A percentile compares a stretch with the other conserved stretches of the same genome.
Conservation (phyloP, 2,888 invertebrate species). For the Crossocerus cetratus region DNA sequence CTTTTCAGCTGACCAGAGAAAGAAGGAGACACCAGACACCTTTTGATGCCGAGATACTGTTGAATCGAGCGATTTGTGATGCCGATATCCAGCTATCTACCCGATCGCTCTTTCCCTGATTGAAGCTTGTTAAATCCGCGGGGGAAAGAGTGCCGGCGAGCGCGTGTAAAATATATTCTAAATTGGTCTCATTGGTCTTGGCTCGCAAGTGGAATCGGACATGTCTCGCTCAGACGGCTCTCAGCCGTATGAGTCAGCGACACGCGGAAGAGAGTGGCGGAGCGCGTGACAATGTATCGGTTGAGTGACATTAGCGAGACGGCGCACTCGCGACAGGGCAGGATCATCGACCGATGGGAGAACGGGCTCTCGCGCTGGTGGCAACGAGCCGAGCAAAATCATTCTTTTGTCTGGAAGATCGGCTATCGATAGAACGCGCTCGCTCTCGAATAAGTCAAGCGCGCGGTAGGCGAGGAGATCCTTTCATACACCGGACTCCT, state of each 20-base stretch:
- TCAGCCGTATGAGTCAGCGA: constrained; percentile 16
- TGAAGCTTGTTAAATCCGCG: neutral
- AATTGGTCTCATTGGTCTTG: neutral
- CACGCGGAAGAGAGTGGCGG: constrained; percentile 2
- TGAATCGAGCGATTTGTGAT: constrained; percentile 1
- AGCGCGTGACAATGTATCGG: constrained; percentile 10
- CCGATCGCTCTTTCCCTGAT: neutral
- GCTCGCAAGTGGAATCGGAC: neutral
- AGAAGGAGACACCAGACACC: neutral
- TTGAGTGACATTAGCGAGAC: constrained; percentile 4
- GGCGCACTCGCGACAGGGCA: constrained; percentile 16
- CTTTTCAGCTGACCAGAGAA: neutral
- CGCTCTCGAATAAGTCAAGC: constrained; percentile 33
- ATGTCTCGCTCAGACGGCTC: neutral
- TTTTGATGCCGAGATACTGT: neutral
- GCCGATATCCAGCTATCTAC: neutral
- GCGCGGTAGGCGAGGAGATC: constrained; percentile 43
- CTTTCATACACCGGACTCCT: constrained; percentile 32
- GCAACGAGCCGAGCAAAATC: neutral
- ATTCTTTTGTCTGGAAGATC: constrained; percentile 22
- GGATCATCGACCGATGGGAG: constrained; percentile 29
- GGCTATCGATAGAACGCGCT: neutral
- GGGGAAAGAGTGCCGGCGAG: neutral
- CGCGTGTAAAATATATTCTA: neutral
- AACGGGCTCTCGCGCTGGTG: neutral